These are phyloP conservation scores for Lithosia quadra DNA, from an alignment of 2,888 invertebrate genomes.

Conservation along the genomic window DNA sequence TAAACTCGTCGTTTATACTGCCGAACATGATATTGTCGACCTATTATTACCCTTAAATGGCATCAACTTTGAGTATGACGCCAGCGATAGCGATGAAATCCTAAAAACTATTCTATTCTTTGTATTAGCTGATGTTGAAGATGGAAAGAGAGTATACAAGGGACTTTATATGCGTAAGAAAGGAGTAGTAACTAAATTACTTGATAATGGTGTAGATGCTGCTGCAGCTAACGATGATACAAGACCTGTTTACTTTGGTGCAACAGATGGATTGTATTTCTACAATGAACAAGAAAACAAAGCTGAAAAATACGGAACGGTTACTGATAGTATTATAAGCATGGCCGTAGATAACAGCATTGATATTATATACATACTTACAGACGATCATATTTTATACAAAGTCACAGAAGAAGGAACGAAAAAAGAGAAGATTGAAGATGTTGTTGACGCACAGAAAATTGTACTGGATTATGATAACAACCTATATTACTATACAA, in stretches of 20 bases:
- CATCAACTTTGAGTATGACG: constrained; percentile 45
- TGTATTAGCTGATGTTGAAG: constrained; percentile 53
- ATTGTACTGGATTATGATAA: constrained; percentile 67
- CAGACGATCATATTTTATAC: constrained; percentile 63
- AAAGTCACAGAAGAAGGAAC: constrained; percentile 69
- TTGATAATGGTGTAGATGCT: constrained; percentile 60
- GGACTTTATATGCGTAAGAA: constrained; percentile 59
- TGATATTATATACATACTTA: constrained; percentile 67
- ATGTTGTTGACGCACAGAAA: constrained; percentile 62
- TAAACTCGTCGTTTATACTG: constrained; percentile 49
- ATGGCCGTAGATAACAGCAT: constrained; percentile 62
- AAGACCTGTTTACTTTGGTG: constrained; percentile 60
- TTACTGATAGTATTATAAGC: constrained; percentile 63
- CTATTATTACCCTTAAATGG: constrained; percentile 58
- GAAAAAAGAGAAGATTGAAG: constrained; percentile 61
- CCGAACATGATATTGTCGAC: constrained; percentile 59
- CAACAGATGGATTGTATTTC: constrained; percentile 64
- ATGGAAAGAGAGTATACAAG: constrained; percentile 50
- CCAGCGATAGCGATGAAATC: not conserved
- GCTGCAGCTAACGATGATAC: constrained; percentile 57
- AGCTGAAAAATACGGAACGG: constrained; percentile 65
- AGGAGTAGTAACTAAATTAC: constrained; percentile 51
- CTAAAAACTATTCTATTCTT: constrained; percentile 50
- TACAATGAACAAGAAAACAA: constrained; percentile 54
- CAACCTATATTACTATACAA: constrained; percentile 67